Base-by-base conservation (phyloP, 2,113 vertebrate genomes). In the Pterocles gutturalis region DNA sequence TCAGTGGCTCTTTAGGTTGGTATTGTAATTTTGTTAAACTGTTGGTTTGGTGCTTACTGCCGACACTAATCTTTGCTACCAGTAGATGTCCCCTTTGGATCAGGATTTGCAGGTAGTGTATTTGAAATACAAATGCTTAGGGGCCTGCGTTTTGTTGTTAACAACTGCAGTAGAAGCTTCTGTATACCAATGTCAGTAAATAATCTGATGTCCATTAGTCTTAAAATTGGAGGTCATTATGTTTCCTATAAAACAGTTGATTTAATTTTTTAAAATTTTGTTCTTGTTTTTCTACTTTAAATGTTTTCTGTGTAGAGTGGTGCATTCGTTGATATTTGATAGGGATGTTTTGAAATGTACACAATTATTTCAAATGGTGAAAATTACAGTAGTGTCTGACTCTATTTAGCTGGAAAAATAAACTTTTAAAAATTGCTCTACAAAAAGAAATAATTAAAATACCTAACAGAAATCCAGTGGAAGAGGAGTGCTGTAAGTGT, bases 81-180 rank as follows among this genome's bases (percentile, higher is more conserved):
- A 49, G 88, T 24, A 97, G 97, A 85, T 97, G 97, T 88, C 97
- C 36, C 71, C 67, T 78, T 66, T 46, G 7, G 11, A 91, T 45
- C 87, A 71, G 48, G 5, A 5, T 53, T 96, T 10, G 29, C 19
- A 10, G 10, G 31, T 3, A 15, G 13, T 1, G 2, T 5, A 1
- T 10, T 36, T 8, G 29, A 38, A 66, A 9, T 8, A 7, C 5
- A 34, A 6, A 11, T 2, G 24, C 33, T 15, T 15, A 4, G 31
- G 26, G 14, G 36, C 29, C 49, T 20, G 61, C 5, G 48, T 6
- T 67, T n/a, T 7, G 1, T 14, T 13, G 18, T 12, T 10, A 6
- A n/a, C 78, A 41, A 3, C 34, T 26, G 57, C 57, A 11, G 61
- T 17, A 22, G 66, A 19, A 75, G 41, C 31, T 31, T 41, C 49